Evolutionary conservation across 2,888 invertebrate species (phyloP).

Genomic region (Pseudococcus jackbeardsleyi): DNA sequence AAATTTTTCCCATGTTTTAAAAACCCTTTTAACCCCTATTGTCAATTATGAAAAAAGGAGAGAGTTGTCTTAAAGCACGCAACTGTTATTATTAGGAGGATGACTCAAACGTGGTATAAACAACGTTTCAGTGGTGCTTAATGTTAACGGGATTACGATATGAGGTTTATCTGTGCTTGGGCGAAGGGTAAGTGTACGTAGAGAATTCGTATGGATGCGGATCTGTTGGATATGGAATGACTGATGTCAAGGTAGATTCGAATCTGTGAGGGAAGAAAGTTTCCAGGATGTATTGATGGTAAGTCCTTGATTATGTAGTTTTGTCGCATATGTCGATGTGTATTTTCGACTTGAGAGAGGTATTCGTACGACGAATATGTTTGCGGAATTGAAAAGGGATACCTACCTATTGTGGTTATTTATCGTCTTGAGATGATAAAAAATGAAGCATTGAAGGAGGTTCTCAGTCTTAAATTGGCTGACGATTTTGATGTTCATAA

Average conservation of each 20-base stretch:
- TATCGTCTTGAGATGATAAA: no score
- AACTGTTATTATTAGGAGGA: constrained; percentile 49
- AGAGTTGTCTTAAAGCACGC: constrained; percentile 49
- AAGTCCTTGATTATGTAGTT: no score
- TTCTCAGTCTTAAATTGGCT: no score
- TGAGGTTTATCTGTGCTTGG: neutral
- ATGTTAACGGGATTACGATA: constrained; percentile 39
- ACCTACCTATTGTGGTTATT: no score
- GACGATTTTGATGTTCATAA: no score
- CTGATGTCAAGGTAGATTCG: constrained; percentile 21
- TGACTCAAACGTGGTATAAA: constrained; percentile 51
- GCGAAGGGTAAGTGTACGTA: neutral
- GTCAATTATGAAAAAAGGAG: constrained; percentile 21
- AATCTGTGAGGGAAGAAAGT: neutral
- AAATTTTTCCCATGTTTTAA: constrained; percentile 51
- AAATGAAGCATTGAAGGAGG: no score
- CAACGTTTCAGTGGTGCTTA: constrained; percentile 45
- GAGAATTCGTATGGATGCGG: neutral
- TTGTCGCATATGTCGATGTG: no score
- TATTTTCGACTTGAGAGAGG: no score
- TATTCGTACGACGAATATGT: no score
- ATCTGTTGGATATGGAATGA: neutral
- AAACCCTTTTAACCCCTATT: constrained; percentile 49
- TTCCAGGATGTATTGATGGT: neutral
- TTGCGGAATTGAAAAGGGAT: no score